Conservation (phyloP, 2,113 vertebrate species). For the Notarius quadriscutis region DNA sequence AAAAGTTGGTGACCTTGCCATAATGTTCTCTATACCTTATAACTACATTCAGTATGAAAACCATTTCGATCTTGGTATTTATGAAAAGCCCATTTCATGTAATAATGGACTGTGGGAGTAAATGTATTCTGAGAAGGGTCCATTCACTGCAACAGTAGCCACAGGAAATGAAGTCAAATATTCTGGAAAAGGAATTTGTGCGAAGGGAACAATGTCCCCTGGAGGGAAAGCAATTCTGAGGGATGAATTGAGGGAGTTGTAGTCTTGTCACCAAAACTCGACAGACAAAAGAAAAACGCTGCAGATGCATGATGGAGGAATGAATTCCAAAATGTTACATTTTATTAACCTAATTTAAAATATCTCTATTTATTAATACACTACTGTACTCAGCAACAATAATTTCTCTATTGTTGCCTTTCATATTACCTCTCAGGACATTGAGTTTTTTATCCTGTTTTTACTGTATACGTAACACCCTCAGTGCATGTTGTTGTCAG, state of each 20-base stretch:
- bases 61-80: background rate
- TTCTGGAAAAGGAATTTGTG: background rate
- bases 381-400: background rate
- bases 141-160: background rate
- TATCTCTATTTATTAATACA: background rate
- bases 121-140: background rate
- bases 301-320: background rate
- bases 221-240: background rate
- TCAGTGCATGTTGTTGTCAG: background rate
- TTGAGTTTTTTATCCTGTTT: background rate
- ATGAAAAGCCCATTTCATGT: background rate
- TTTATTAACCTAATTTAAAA: background rate
- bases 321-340: background rate
- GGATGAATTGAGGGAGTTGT: background rate
- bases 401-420: background rate
- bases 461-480: background rate
- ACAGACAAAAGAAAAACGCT: background rate
- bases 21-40: background rate
- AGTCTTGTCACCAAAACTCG: background rate
- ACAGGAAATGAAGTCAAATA: background rate
- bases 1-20: background rate
- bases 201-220: background rate
- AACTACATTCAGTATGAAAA: background rate
- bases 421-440: background rate
- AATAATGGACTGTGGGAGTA: background rate